Conservation (phyloP, 2,113 vertebrate genomes). For the Castor canadensis region DNA sequence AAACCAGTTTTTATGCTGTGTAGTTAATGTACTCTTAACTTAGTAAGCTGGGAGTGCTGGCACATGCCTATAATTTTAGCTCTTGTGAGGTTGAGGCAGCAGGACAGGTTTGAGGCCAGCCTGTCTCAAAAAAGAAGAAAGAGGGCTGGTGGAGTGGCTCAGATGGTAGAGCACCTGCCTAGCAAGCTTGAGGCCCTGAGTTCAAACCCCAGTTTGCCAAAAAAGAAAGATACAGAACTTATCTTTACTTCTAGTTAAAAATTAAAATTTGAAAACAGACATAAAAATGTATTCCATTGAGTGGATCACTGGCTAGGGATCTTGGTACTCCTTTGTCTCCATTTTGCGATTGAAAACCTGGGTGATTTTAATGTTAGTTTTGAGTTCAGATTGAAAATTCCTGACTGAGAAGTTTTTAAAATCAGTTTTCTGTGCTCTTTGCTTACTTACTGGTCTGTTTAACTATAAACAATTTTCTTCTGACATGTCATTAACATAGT, state of each 20-base stretch:
- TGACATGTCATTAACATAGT: neutral
- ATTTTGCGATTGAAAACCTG: slow-evolving; percentile 41
- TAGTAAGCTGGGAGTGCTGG: neutral
- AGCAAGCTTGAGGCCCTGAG: no score
- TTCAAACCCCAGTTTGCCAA: no score
- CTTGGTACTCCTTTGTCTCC: neutral
- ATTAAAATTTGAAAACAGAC: slow-evolving; percentile 2
- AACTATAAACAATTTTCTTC: slow-evolving; percentile 8
- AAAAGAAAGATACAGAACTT: no score
- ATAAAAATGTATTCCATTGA: neutral
- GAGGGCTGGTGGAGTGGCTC: neutral
- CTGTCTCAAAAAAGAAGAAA: neutral
- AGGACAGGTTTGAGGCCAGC: neutral
- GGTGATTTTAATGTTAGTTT: slow-evolving; percentile 31
- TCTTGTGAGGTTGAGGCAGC: neutral
- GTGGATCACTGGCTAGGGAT: neutral
- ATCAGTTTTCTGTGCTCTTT: neutral
- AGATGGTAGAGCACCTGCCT: no score
- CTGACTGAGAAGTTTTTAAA: neutral
- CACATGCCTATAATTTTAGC: neutral
- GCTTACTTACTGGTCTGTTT: neutral
- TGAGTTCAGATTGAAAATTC: slow-evolving; percentile 11
- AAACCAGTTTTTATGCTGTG: slow-evolving; percentile 1
- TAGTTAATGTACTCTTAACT: neutral
- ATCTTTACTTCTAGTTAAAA: slow-evolving; percentile 40